Percentiles rank a stretch among this genome's conserved stretches.
These are phyloP conservation scores for Passerina amoena DNA, from an alignment of 2,113 vertebrate genomes.

Conservation along the genomic window DNA sequence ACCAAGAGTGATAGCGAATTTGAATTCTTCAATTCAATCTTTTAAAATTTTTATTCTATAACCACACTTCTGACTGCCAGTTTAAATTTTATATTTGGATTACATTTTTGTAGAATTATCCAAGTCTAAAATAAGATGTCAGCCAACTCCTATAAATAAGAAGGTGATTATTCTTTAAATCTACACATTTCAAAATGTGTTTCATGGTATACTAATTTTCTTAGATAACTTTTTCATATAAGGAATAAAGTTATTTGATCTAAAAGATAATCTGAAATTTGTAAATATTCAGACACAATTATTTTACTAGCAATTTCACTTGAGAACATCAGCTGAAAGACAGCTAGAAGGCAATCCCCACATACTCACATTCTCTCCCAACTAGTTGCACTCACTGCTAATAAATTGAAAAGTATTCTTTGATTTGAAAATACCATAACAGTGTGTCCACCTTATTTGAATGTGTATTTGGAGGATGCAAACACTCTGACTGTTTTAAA, in stretches of 20 bases:
- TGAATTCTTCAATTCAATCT: neutral
- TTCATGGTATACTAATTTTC: neutral
- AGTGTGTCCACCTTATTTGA: neutral
- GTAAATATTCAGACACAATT: neutral
- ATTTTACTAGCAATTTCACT: neutral
- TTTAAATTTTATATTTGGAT: neutral
- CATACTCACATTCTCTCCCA: neutral
- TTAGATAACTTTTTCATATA: neutral
- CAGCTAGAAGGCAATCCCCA: neutral
- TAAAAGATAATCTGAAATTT: neutral
- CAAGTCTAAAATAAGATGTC: neutral
- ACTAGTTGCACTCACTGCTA: neutral
- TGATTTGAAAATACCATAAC: neutral
- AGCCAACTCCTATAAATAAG: neutral
- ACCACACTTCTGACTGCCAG: neutral
- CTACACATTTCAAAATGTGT: neutral
- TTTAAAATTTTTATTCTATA: neutral
- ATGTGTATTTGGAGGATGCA: neutral
- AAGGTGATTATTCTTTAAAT: neutral
- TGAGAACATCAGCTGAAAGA: neutral
- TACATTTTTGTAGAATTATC: neutral
- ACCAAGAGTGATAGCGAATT: neutral
- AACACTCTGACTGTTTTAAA: neutral
- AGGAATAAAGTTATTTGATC: neutral
- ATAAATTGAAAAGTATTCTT: neutral